These are phyloP conservation scores for Meandrusa payeni DNA, from an alignment of 2,888 invertebrate species.

Conservation along the genomic window DNA sequence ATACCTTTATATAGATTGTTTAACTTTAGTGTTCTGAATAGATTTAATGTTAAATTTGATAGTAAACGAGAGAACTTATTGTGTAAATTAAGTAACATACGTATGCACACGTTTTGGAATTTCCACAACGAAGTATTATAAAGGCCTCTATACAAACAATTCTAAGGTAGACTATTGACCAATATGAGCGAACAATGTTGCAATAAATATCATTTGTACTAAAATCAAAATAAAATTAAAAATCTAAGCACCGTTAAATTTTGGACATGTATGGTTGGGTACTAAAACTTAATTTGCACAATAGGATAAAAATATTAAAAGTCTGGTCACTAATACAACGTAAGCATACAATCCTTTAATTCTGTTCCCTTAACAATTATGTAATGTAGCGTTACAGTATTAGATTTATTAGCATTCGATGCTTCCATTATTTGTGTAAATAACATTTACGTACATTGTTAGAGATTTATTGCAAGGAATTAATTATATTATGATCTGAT, in stretches of 20 bases:
- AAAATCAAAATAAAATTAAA: too few relatives aligned
- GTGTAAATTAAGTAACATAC: constrained; percentile 14
- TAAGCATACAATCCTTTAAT: constrained; percentile 14
- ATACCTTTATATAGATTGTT: constrained; percentile 29
- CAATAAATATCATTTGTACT: too few relatives aligned
- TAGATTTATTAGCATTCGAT: constrained; percentile 64
- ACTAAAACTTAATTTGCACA: constrained; percentile 11
- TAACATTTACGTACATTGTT: constrained; percentile 70
- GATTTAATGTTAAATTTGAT: constrained; percentile 20
- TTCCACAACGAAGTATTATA: too few relatives aligned
- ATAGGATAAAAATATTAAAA: constrained; percentile 8
- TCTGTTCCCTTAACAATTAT: constrained; percentile 20
- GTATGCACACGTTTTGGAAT: too few relatives aligned
- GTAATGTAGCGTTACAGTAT: constrained; percentile 55
- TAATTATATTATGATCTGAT: constrained; percentile 73
- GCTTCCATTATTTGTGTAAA: constrained; percentile 73
- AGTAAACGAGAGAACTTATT: constrained; percentile 4
- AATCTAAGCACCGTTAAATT: too few relatives aligned
- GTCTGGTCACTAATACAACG: constrained; percentile 19
- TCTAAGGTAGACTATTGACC: too few relatives aligned
- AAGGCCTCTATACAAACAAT: too few relatives aligned
- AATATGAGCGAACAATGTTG: too few relatives aligned
- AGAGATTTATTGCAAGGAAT: constrained; percentile 63
- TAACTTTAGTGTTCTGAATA: constrained; percentile 17
- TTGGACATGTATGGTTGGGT: too few relatives aligned